These are phyloP conservation scores for Cavia porcellus DNA, from an alignment of 2,113 vertebrate genomes.

Conservation along the genomic window DNA sequence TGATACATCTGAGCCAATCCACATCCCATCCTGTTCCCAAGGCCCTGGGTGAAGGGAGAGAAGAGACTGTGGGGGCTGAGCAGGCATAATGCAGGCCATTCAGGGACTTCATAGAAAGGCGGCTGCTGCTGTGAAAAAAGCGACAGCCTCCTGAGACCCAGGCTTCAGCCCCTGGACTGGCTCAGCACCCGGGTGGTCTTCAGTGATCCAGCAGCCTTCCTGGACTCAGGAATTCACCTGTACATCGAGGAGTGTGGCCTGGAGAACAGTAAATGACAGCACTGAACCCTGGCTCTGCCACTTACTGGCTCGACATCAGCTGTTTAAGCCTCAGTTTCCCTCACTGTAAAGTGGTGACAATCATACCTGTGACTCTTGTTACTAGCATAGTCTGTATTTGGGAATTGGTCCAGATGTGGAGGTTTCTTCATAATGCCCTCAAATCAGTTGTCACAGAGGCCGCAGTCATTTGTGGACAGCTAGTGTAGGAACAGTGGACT, in stretches of 20 bases:
- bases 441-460: not conserved
- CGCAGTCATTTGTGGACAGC: too few species aligned
- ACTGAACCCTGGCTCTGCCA: not conserved
- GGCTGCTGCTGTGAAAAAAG: not conserved
- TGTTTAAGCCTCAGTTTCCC: not conserved
- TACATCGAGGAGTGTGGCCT: not conserved
- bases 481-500: not conserved
- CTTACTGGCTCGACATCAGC: accelerated
- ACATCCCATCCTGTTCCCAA: not conserved
- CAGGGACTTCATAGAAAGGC: not conserved
- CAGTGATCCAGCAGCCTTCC: not conserved
- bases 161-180: not conserved
- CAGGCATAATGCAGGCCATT: not conserved
- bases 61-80: not conserved
- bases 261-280: not conserved
- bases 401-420: not conserved
- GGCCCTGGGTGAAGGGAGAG: not conserved
- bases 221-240: not conserved
- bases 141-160: not conserved
- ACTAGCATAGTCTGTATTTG: not conserved
- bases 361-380: not conserved
- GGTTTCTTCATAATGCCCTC: not conserved
- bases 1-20: not conserved
- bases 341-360: not conserved
- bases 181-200: too few species aligned